Evolutionary conservation across 1,140 invertebrate species (phyloP).

Genomic region (Colletes gigas): DNA sequence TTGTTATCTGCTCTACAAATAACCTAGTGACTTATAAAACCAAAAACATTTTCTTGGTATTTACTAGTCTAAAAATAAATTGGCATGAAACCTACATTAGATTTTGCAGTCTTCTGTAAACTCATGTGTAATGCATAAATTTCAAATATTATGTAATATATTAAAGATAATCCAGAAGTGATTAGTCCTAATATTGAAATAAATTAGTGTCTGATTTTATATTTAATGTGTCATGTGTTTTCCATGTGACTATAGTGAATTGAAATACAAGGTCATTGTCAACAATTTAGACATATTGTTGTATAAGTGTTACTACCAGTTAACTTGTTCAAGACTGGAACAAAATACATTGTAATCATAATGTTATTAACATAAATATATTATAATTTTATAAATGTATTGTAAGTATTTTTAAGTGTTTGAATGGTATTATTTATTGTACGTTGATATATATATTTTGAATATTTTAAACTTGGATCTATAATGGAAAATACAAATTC

Average conservation of each 20-base stretch:
- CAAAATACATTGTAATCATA: not conserved
- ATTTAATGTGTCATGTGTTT: not conserved
- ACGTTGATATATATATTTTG: not conserved
- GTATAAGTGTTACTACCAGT: not conserved
- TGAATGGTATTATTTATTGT: not conserved
- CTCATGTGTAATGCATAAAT: not conserved
- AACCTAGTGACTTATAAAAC: conserved; percentile 8
- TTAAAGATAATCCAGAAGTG: no score
- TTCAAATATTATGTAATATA: not conserved
- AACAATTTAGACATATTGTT: not conserved
- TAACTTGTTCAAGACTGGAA: not conserved
- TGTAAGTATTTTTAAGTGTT: not conserved
- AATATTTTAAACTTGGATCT: conserved; percentile 1
- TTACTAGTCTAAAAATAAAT: conserved; percentile 38
- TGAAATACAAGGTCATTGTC: not conserved
- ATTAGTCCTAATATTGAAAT: not conserved
- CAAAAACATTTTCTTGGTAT: not conserved
- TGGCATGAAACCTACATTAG: not conserved
- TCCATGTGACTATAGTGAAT: conserved; percentile 7
- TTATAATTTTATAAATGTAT: not conserved
- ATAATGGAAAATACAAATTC: conserved; percentile 53
- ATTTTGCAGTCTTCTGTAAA: not conserved
- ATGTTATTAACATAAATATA: not conserved
- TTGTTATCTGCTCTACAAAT: not conserved
- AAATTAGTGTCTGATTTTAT: not conserved